Percentiles rank a stretch among this genome's conserved stretches.
Conservation (phyloP, 2,113 vertebrate genomes). For the Pangasianodon hypophthalmus region DNA sequence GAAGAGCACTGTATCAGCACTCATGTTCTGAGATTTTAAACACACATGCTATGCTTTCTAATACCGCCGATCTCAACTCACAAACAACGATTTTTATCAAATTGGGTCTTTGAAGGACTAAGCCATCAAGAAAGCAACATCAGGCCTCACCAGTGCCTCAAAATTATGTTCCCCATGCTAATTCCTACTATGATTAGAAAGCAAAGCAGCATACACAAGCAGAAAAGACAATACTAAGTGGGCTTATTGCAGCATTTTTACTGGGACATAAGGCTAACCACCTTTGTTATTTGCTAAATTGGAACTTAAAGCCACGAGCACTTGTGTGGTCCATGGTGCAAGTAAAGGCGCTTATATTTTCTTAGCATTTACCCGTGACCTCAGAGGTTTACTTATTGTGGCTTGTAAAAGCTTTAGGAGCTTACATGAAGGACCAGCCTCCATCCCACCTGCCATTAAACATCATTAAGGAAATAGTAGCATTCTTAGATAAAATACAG, state of each 20-base stretch:
- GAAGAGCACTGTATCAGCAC: not conserved
- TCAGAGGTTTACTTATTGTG: slow-evolving; percentile 15
- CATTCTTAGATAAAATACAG: slow-evolving; percentile 8
- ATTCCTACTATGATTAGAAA: not conserved
- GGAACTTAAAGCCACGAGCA: not conserved
- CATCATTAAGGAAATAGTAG: slow-evolving; percentile 21
- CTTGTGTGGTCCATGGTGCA: slow-evolving; percentile 17
- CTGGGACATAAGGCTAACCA: not conserved
- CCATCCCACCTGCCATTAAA: slow-evolving; percentile 14
- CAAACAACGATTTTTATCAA: not conserved
- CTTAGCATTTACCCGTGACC: not conserved
- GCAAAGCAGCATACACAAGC: not conserved
- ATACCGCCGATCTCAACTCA: not conserved
- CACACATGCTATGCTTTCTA: not conserved
- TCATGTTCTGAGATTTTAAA: not conserved
- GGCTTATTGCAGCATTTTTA: not conserved
- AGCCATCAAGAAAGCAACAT: not conserved
- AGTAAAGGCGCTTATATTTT: not conserved
- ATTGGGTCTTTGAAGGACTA: not conserved
- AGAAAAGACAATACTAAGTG: not conserved
- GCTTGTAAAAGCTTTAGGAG: slow-evolving; percentile 10
- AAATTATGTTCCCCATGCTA: not conserved
- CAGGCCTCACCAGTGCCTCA: not conserved
- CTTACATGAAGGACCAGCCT: not conserved
- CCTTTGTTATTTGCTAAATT: not conserved